Base-by-base conservation (phyloP, 2,888 invertebrate species). In the Priocnemis perturbator region DNA sequence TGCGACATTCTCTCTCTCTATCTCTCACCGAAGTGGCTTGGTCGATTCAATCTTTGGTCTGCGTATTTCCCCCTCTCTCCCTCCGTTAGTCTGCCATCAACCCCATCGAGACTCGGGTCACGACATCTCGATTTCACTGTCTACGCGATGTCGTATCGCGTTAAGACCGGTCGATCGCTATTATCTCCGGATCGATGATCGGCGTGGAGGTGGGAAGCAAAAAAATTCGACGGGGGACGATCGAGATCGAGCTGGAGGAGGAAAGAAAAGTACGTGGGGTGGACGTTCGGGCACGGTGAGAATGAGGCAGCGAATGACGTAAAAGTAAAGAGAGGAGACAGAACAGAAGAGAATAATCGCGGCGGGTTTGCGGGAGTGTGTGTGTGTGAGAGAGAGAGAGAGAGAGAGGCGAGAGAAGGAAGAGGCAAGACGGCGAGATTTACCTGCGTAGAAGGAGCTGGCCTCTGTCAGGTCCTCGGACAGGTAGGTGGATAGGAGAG, bases 401-500 rank as follows among this genome's bases (percentile, higher is more conserved):
- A 47, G 44, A 58, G 64, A 17, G 21, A 47, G 19, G 19, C 23
- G 14, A 48, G 14, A 45, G 59, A 47, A 48, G 52, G 58, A 52
- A 21, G 61, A 37, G 44, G 45, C n/a, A n/a, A 48, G 60, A 30
- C 30, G 23, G 26, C 15, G 52, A 73, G 69, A 67, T 75, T 74
- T 71, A 76, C 77, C 77, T 76, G 77, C 20, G 52, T 70, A 66
- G 64, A 73, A 79, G 74, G 56, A 73, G 57, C 57, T 55, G 59
- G 53, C 56, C 60, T 44, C 57, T 66, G 61, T 45, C 52, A 20
- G 23, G 5, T 19, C 47, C 30, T 44, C 45, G 14, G 76, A 79
- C 76, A 80, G 79, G 79, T 78, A 80, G 79, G 78, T 67, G 74
- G 74, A 79, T 73, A 73, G 68, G 73, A 70, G 74, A 74, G 74